Percentiles rank a stretch among this genome's conserved stretches.
These are phyloP conservation scores for Napeogenes inachia DNA, from an alignment of 2,888 invertebrate species.

Conservation along the genomic window DNA sequence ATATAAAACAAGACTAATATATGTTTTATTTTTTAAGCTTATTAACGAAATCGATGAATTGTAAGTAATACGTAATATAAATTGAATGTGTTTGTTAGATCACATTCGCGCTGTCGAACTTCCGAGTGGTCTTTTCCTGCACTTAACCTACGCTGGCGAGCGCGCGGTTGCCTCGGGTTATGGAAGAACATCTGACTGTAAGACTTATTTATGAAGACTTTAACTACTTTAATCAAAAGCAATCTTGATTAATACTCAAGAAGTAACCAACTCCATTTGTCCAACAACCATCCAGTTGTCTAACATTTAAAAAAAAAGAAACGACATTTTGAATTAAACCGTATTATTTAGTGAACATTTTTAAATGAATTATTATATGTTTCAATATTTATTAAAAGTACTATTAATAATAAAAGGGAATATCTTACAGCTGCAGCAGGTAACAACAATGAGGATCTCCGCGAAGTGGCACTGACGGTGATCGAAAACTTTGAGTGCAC, in stretches of 20 bases:
- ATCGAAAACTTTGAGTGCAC: slow-evolving; percentile 38
- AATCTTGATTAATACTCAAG: neutral
- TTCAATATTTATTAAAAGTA: no score
- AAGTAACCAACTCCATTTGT: no score
- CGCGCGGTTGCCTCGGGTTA: slow-evolving; percentile 19
- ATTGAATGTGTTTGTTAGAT: slow-evolving; percentile 6
- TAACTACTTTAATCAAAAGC: neutral
- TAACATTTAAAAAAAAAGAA: no score
- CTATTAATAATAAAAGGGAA: neutral
- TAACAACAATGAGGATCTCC: slow-evolving; percentile 13
- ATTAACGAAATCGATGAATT: neutral
- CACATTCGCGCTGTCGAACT: slow-evolving; percentile 15
- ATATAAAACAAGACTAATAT: no score
- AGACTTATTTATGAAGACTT: slow-evolving; percentile 4
- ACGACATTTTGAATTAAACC: no score
- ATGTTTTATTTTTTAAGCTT: no score
- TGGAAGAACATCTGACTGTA: slow-evolving; percentile 21
- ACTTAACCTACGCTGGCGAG: slow-evolving; percentile 16
- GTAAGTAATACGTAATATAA: neutral
- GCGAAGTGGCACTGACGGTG: slow-evolving; percentile 36
- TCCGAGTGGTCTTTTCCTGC: slow-evolving; percentile 12
- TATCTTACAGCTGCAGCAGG: neutral
- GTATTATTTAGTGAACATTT: no score
- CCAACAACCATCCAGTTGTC: neutral
- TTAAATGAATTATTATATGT: no score